Conservation (phyloP, 2,113 vertebrate species). For the Macrotus californicus region DNA sequence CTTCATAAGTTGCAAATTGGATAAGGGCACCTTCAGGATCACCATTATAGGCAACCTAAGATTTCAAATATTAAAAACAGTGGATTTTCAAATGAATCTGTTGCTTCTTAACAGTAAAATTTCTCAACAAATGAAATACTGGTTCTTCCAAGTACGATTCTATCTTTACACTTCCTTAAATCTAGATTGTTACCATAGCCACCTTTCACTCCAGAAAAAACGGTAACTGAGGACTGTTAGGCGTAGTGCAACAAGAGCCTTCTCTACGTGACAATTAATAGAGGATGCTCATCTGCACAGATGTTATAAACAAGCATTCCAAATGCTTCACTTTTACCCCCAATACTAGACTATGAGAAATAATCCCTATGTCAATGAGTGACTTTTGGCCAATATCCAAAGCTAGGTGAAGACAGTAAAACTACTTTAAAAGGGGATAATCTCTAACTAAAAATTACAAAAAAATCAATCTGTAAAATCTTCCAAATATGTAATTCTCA, state of each 20-base stretch:
- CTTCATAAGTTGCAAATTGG: constrained; percentile 92
- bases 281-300: background rate
- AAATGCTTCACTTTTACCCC: background rate
- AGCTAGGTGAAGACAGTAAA: background rate
- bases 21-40: constrained; percentile 95
- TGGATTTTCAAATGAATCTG: constrained; percentile 25
- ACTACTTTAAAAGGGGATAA: background rate
- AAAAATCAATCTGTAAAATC: background rate
- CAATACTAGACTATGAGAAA: constrained; percentile 11
- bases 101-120: background rate
- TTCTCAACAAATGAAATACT: background rate
- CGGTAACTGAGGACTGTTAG: background rate
- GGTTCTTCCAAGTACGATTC: background rate
- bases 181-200: background rate
- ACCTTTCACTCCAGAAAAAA: constrained; percentile 1
- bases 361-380: background rate
- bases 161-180: background rate
- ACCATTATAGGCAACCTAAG: constrained; percentile 94
- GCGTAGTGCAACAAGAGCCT: background rate
- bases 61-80: constrained; percentile 63
- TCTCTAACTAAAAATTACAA: background rate
- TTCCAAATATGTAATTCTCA: background rate
- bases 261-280: background rate
- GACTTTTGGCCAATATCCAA: background rate
- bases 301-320: background rate